Evolutionary conservation across 2,113 vertebrate species (phyloP).

Genomic region (Neotragus moschatus): DNA sequence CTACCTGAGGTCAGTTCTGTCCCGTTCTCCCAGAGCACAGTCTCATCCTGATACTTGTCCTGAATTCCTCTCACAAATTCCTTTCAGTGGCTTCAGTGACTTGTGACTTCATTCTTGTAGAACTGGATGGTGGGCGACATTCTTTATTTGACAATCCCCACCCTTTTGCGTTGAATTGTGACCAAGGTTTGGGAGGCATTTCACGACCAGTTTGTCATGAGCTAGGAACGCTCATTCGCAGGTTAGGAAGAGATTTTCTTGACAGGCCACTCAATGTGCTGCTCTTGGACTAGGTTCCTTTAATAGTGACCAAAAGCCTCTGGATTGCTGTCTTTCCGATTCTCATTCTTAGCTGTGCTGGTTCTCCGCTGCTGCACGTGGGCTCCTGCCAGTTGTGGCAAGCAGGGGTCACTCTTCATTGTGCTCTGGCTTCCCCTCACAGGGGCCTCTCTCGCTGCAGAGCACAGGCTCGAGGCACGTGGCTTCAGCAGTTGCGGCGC

Average conservation of each 20-base stretch:
- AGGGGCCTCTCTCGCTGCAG: fast-evolving
- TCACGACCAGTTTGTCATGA: not conserved
- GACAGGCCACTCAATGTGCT: not conserved
- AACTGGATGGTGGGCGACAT: not conserved
- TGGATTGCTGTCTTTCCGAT: not conserved
- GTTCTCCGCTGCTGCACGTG: fast-evolving
- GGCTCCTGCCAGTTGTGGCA: not conserved
- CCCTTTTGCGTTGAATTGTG: not conserved
- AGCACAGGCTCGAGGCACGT: not conserved
- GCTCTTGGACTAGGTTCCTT: not conserved
- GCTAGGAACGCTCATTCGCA: not conserved
- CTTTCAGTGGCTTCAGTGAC: not conserved
- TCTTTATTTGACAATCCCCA: not conserved
- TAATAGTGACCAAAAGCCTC: not conserved
- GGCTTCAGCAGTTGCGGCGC: fast-evolving
- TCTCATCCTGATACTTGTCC: not conserved
- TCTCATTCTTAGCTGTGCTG: fast-evolving
- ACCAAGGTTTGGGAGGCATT: not conserved
- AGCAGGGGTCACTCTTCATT: not conserved
- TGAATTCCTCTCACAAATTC: not conserved
- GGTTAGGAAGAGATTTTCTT: not conserved
- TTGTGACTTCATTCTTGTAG: not conserved
- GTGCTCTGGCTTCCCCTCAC: not conserved
- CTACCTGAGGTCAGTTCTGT: not conserved
- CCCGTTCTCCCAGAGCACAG: not conserved